Base-by-base conservation (phyloP, 2,888 invertebrate genomes). In the Colostygia pectinataria region DNA sequence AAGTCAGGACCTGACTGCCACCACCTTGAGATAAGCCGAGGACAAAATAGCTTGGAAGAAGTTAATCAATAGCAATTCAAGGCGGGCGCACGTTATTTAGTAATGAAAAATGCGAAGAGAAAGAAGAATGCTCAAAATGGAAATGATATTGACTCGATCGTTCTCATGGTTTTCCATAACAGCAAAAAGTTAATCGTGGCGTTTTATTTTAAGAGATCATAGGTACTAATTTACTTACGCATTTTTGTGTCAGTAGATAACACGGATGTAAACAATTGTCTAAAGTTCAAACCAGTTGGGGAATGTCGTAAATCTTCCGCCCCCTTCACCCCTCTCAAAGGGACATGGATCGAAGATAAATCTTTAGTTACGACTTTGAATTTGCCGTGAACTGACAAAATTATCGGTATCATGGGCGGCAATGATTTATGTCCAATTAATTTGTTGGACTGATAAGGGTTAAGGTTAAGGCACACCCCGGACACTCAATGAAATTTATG, bases 381-480 rank as follows among this genome's bases (percentile, higher is more conserved):
- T 57, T 59, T 53, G 51, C 53, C 59, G 51, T 52, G 41, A 55
- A 53, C 51, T 58, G 59, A 48, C 55, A 54, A 55, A 55, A 57
- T 57, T 57, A 60, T 57, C 55, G 45, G 51, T 38, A 34, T 40
- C 55, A 43, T 51, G 52, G 47, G 29, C 25, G 20, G 25, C 39
- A 25, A 40, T 54, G 53, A 60, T 60, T 60, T 57, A 60, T 55
- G 49, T 40, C 33, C 40, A 57, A 57, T 53, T 59, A 55, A 57
- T 57, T 15, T 13, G 31, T 34, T 14, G 20, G 13, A 28, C 47
- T 50, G 57, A 59, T 57, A 59, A 56, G 50, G 37, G 7, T 20
- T 28, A 56, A 47, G 37, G 7, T 20, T 28, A 23, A 39, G 42
- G 42, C 20, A 20, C 20, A n/a, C n/a, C n/a, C n/a, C n/a, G n/a